These are phyloP conservation scores for Caretta caretta DNA, from an alignment of 2,113 vertebrate genomes.

Conservation along the genomic window DNA sequence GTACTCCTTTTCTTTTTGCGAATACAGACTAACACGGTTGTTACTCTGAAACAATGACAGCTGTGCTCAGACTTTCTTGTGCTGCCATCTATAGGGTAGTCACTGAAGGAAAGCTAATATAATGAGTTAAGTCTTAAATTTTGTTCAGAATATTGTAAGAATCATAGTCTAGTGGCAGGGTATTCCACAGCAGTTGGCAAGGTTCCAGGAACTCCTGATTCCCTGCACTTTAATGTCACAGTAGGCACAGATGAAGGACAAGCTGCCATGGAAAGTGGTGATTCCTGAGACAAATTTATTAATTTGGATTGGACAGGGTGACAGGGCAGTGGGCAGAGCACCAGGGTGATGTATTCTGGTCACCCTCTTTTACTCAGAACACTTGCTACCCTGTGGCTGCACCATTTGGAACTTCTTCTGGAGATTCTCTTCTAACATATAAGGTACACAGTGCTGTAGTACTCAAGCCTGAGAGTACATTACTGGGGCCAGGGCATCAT, in stretches of 20 bases:
- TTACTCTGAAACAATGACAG: not conserved
- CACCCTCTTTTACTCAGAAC: not conserved
- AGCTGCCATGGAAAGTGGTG: too few species aligned
- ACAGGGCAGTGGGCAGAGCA: not conserved
- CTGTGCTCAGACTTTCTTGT: slow-evolving; percentile 15
- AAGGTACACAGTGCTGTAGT: not conserved
- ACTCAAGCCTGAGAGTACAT: not conserved
- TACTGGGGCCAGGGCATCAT: not conserved
- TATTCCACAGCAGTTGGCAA: too few species aligned
- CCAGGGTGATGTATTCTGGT: not conserved
- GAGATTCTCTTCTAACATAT: not conserved
- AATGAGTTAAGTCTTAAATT: too few species aligned
- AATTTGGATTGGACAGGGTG: slow-evolving; percentile 15
- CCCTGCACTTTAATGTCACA: too few species aligned
- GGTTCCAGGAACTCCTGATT: too few species aligned
- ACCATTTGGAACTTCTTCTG: not conserved
- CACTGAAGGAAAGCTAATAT: too few species aligned
- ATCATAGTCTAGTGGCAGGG: too few species aligned
- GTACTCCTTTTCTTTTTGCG: too few species aligned
- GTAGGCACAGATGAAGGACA: too few species aligned
- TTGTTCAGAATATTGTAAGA: too few species aligned
- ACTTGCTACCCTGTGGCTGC: not conserved
- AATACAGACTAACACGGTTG: too few species aligned
- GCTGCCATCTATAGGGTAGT: too few species aligned
- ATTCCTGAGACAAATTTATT: not conserved